Conservation (phyloP, 1,140 invertebrate species). For the Heliothis subflexa region DNA sequence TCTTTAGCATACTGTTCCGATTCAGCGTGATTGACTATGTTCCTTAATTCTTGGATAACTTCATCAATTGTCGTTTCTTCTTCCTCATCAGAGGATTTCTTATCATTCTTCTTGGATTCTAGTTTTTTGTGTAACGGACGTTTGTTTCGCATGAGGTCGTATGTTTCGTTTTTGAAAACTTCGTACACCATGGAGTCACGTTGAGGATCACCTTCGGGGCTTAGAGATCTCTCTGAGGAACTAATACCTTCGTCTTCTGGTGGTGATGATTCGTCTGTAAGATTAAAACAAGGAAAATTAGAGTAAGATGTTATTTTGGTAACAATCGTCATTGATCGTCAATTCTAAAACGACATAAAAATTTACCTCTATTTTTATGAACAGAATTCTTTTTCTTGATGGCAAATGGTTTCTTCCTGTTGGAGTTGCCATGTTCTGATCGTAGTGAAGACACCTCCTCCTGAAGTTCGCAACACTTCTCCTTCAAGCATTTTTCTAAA, state of each 20-base stretch:
- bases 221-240: constrained; percentile 92
- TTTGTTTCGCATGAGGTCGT: constrained; percentile 83
- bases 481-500: constrained; percentile 92
- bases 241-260: constrained; percentile 95
- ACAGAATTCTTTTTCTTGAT: constrained; percentile 81
- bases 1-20: constrained; percentile 88
- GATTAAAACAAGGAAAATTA: constrained; percentile 29
- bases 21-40: constrained; percentile 94
- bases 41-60: constrained; percentile 94
- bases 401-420: constrained; percentile 78
- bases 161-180: constrained; percentile 88
- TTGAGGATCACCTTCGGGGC: constrained; percentile 88
- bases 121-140: constrained; percentile 75
- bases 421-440: constrained; percentile 81
- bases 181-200: constrained; percentile 88
- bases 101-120: constrained; percentile 76
- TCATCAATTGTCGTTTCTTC: constrained; percentile 95
- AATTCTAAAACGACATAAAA: neutral
- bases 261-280: constrained; percentile 89
- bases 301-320: neutral
- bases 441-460: constrained; percentile 84
- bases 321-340: too few species aligned
- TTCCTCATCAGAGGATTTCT: constrained; percentile 88
- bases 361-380: constrained; percentile 80
- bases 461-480: constrained; percentile 90